Percentiles rank a stretch among this genome's conserved stretches.
Conservation (phyloP, 1,140 invertebrate species). For the Acromyrmex echinatior region DNA sequence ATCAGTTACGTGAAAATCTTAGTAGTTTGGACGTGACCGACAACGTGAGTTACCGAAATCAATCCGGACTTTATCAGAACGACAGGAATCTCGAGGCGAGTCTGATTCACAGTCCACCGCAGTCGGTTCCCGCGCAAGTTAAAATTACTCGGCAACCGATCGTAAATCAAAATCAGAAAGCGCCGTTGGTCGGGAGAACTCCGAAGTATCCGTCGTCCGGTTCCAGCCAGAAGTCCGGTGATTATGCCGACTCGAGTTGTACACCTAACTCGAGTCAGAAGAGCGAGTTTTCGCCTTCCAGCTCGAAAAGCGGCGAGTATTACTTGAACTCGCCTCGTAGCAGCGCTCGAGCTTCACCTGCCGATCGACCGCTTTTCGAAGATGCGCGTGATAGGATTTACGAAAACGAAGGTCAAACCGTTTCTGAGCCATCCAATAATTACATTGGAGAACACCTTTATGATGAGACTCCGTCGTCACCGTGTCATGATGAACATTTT, state of each 20-base stretch:
- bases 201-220: conserved; percentile 81
- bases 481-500: conserved; percentile 11
- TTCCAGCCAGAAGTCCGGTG: conserved; percentile 83
- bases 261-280: conserved; percentile 85
- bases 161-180: conserved; percentile 72
- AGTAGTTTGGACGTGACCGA: neutral
- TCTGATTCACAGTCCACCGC: conserved; percentile 64
- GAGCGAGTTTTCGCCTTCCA: conserved; percentile 83
- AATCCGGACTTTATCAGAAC: conserved; percentile 72
- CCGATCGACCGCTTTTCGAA: conserved; percentile 45
- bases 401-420: conserved; percentile 56
- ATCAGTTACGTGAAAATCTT: conserved; percentile 17
- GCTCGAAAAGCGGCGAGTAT: conserved; percentile 85
- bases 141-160: conserved; percentile 77
- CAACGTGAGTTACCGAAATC: conserved; percentile 51
- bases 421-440: conserved; percentile 23
- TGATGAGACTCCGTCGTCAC: conserved; percentile 75
- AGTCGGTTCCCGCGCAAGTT: conserved; percentile 77
- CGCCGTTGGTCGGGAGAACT: conserved; percentile 65
- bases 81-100: conserved; percentile 32
- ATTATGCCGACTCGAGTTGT: conserved; percentile 84
- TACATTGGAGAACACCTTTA: conserved; percentile 78
- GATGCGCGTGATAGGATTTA: conserved; percentile 61
- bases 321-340: conserved; percentile 81
- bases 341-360: conserved; percentile 76